Evolutionary conservation across 2,888 invertebrate species (phyloP).

Genomic region (Sinodicranocentrus sp.): DNA sequence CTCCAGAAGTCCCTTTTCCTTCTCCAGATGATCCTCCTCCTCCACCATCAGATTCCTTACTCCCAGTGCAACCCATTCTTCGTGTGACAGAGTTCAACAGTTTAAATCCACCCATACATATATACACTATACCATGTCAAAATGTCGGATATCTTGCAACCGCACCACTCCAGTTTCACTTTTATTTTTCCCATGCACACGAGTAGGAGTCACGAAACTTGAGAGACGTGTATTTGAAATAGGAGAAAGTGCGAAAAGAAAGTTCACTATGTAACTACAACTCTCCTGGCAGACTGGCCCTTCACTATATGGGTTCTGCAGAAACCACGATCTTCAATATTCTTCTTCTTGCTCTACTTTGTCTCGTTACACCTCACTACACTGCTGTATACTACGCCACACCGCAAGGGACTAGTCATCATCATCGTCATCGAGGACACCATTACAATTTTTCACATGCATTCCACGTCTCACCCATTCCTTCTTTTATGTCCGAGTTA

Average conservation of each 20-base stretch:
- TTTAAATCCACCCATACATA: constrained; percentile 71
- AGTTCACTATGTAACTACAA: constrained; percentile 36
- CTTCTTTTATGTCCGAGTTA: constrained; percentile 9
- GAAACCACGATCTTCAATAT: constrained; percentile 30
- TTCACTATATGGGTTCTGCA: background rate
- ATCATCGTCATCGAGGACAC: constrained; percentile 44
- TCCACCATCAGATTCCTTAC: constrained; percentile 73
- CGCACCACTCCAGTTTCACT: background rate
- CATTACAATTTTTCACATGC: constrained; percentile 46
- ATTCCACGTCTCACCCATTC: constrained; percentile 43
- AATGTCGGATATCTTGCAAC: background rate
- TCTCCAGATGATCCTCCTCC: constrained; percentile 68
- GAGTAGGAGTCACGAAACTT: background rate
- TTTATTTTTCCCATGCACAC: background rate
- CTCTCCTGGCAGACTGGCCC: constrained; percentile 9
- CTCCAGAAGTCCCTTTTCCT: constrained; percentile 49
- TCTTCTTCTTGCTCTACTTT: constrained; percentile 15
- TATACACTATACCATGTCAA: background rate
- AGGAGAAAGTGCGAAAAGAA: constrained; percentile 27
- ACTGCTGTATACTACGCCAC: constrained; percentile 14
- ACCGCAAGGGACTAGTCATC: constrained; percentile 14
- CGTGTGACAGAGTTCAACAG: constrained; percentile 64
- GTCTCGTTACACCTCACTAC: constrained; percentile 27
- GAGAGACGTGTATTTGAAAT: background rate
- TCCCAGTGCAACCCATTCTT: constrained; percentile 76